Evolutionary conservation across 2,113 vertebrate species (phyloP).

Genomic region (Canis aureus): DNA sequence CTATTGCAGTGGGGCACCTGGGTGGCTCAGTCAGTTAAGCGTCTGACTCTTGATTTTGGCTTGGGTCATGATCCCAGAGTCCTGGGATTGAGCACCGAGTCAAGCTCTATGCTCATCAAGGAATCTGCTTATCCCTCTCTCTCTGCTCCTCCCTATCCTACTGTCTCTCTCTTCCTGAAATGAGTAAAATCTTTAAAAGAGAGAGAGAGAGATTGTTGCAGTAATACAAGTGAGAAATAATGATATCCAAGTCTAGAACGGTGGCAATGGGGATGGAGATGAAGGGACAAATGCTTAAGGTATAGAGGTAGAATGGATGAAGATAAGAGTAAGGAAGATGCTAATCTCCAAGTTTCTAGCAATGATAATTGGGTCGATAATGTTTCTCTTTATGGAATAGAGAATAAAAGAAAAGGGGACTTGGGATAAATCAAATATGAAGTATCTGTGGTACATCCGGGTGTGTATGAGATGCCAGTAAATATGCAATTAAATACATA

Average conservation of each 20-base stretch:
- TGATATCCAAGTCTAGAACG: neutral
- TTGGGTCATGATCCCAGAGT: neutral
- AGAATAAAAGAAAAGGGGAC: neutral
- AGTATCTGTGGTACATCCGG: neutral
- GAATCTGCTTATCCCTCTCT: neutral
- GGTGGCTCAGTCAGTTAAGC: neutral
- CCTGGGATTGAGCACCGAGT: neutral
- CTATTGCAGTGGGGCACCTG: neutral
- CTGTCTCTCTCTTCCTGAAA: neutral
- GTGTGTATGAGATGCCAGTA: neutral
- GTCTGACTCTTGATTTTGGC: neutral
- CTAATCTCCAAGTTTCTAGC: conserved; percentile 27
- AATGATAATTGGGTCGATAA: neutral
- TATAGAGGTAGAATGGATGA: neutral
- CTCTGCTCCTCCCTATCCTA: neutral
- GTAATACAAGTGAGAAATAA: conserved; percentile 38
- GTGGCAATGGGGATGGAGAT: neutral
- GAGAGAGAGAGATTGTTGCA: neutral
- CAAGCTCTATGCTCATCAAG: neutral
- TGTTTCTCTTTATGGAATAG: conserved; percentile 1
- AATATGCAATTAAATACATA: conserved; percentile 1
- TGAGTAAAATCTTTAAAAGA: neutral
- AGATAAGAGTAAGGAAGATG: neutral
- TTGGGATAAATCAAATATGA: conserved; percentile 23
- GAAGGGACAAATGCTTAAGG: neutral